phyloP scores from a whole-genome alignment of 1,140 invertebrate genomes.

The Orius laevigatus region DNA sequence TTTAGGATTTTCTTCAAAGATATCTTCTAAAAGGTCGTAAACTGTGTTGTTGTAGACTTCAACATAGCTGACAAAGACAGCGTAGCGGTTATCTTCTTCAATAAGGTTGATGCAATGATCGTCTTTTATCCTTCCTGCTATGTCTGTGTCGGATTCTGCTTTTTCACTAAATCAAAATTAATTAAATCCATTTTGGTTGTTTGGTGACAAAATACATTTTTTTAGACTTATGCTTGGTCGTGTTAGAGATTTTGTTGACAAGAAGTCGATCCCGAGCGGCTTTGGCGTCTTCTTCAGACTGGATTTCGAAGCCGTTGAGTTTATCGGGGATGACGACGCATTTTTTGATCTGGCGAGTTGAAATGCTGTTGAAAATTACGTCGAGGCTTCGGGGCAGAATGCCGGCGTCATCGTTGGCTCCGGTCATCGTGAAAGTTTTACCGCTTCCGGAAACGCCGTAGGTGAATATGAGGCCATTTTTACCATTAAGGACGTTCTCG shows the following conservation, averaged over 20 bases:
- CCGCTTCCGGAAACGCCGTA: conserved; percentile 95
- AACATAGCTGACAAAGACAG: conserved; percentile 90
- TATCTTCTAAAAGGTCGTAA: conserved; percentile 82
- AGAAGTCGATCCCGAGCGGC: conserved; percentile 37
- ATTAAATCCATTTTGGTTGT: background rate
- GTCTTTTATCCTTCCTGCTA: conserved; percentile 31
- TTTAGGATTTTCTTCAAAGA: conserved; percentile 24
- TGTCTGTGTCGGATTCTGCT: conserved; percentile 26
- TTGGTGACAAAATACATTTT: too few relatives aligned
- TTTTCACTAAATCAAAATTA: background rate
- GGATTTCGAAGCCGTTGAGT: conserved; percentile 85
- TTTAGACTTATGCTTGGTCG: background rate
- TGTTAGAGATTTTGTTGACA: background rate
- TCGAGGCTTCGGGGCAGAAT: conserved; percentile 60
- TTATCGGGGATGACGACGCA: conserved; percentile 83
- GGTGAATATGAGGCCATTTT: conserved; percentile 83
- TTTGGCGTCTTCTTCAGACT: conserved; percentile 72
- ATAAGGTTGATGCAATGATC: conserved; percentile 42
- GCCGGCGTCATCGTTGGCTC: conserved; percentile 32
- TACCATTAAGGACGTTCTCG: conserved; percentile 56
- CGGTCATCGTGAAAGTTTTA: conserved; percentile 91
- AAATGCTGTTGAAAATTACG: conserved; percentile 81
- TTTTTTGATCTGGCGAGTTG: conserved; percentile 57
- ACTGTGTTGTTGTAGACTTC: conserved; percentile 98
- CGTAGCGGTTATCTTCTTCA: conserved; percentile 66